Evolutionary conservation across 2,797 vertebrate genomes (phyloP), one percentile per base, ranked within the genome.

Genomic region (Perodicticus potto): DNA sequence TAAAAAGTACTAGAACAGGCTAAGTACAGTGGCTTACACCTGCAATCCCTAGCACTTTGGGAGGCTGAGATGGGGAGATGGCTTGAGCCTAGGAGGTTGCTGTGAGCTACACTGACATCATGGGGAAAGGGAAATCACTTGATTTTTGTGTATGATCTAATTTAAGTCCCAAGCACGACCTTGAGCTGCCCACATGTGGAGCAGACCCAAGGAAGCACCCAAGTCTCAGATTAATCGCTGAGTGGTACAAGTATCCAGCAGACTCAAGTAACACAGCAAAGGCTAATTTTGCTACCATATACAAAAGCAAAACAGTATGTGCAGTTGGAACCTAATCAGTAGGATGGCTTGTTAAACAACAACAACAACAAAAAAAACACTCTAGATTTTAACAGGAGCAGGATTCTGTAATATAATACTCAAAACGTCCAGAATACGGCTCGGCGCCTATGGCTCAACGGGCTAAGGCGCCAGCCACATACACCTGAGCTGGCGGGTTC

Each of bases 341-440:
- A 6, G 32, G 29, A 61, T 8, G 59, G 37, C 25, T 49, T 59
- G 1, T 93, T 49, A 85, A 65, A 96, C 11, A 78, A 86, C 40
- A 40, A 40, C 40, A 40, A 82, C 11, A 89, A 78, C 78, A 78
- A 55, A 63, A 49, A 11, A 22, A 83, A 67, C n/a, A 57, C 23
- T 78, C 32, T 25, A 17, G 37, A 89, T 90, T 87, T 90, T 84
- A 91, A 88, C 14, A 93, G 53, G 25, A 76, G 37, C 57, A 83
- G 78, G 20, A 84, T 27, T 84, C 40, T 8, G 91, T 13, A 83
- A 82, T 7, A 67, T 67, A 77, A 76, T 76, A 63, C 84, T 80
- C 25, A 93, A 91, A 91, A 97, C 57, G 32, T 45, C 63, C 9
- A 84, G 37, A 1, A 84, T 74, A 69, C 27, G 40, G 3, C 40